phyloP scores from a whole-genome alignment of 2,888 invertebrate genomes.

The Drosophila prostipennis region DNA sequence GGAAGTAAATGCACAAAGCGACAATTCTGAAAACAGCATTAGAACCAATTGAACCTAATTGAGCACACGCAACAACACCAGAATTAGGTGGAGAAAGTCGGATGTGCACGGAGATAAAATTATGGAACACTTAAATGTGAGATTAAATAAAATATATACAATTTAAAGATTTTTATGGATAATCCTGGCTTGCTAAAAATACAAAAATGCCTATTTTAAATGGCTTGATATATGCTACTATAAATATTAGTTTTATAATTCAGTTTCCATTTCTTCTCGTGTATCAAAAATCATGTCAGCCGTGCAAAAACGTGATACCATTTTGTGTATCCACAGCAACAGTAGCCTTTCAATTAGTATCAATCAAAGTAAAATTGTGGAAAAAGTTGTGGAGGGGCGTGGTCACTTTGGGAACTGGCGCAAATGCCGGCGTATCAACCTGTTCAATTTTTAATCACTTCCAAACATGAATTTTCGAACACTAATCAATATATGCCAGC shows the following conservation, averaged over 20 bases:
- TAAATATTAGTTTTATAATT: neutral
- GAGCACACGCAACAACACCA: slow-evolving; percentile 45
- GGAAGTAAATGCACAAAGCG: slow-evolving; percentile 27
- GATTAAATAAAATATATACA: too few relatives aligned
- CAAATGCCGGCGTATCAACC: slow-evolving; percentile 16
- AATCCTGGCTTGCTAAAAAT: too few relatives aligned
- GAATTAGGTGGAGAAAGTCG: slow-evolving; percentile 21
- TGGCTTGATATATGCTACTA: too few relatives aligned
- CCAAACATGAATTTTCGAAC: slow-evolving; percentile 30
- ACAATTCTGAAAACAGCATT: slow-evolving; percentile 43
- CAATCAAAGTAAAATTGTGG: slow-evolving; percentile 32
- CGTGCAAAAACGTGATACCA: slow-evolving; percentile 63
- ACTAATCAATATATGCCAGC: slow-evolving; percentile 23
- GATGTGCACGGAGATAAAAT: neutral
- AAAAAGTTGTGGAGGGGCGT: slow-evolving; percentile 3
- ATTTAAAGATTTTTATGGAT: too few relatives aligned
- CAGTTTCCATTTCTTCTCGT: slow-evolving; percentile 6
- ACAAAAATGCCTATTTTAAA: too few relatives aligned
- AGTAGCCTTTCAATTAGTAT: slow-evolving; percentile 34
- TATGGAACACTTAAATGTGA: neutral
- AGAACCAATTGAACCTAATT: slow-evolving; percentile 75
- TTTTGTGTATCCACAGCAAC: slow-evolving; percentile 18
- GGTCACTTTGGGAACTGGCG: slow-evolving; percentile 26
- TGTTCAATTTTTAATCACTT: slow-evolving; percentile 35
- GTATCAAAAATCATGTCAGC: slow-evolving; percentile 59